These are phyloP conservation scores for Ranitomeya variabilis DNA, from an alignment of 2,113 vertebrate genomes.

Conservation along the genomic window DNA sequence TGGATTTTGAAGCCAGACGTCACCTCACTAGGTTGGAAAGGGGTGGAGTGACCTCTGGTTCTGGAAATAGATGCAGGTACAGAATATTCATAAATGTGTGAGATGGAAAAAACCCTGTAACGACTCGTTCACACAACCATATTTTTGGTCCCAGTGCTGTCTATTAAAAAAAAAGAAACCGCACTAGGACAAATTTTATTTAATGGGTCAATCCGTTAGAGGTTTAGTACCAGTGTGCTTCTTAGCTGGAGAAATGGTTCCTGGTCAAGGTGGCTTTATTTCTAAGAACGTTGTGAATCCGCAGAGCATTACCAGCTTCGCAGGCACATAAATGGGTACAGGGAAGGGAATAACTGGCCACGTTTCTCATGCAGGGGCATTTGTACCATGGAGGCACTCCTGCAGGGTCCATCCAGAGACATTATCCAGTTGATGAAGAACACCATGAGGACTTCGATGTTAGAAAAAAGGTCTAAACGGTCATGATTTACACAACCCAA, in stretches of 20 bases:
- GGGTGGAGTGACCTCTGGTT: too few species aligned
- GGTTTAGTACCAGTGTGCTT: too few species aligned
- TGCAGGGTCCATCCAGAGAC: background rate
- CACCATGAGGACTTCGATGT: background rate
- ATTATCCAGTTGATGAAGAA: background rate
- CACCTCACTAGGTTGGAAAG: too few species aligned
- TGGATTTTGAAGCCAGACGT: too few species aligned
- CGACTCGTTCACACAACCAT: too few species aligned
- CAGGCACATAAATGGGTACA: background rate
- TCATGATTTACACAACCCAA: background rate
- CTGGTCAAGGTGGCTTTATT: background rate
- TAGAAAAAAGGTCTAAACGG: background rate
- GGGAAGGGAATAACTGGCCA: background rate
- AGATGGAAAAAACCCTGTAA: too few species aligned
- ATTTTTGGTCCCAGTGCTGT: too few species aligned
- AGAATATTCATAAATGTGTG: too few species aligned
- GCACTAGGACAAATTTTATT: too few species aligned
- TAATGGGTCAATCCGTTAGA: too few species aligned
- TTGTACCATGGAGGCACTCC: background rate
- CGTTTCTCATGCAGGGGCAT: background rate
- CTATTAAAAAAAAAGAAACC: too few species aligned
- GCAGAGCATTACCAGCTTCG: background rate
- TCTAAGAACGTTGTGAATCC: background rate
- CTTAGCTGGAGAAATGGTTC: background rate
- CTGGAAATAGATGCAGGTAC: too few species aligned